phyloP scores from a whole-genome alignment of 2,888 invertebrate genomes.

The Harpalus rubripes region DNA sequence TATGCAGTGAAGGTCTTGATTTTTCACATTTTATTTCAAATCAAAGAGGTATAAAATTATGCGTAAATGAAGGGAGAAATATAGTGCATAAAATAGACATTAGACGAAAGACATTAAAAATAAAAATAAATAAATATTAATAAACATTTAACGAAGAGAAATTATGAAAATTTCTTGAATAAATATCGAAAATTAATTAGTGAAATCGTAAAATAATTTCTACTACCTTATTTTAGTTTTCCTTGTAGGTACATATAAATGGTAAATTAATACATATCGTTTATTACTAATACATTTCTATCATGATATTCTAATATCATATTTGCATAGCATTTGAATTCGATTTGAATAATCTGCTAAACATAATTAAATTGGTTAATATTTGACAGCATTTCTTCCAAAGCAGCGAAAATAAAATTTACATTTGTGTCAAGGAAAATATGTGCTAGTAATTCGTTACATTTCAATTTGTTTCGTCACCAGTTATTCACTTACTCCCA shows the following conservation, averaged over 20 bases:
- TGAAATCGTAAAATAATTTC: background rate
- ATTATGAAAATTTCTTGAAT: conserved; percentile 1
- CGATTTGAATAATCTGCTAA: background rate
- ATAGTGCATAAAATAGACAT: too few relatives aligned
- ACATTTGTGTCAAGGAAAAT: conserved; percentile 47
- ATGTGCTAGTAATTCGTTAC: background rate
- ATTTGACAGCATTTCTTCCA: conserved; percentile 30
- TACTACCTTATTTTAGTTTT: conserved; percentile 15
- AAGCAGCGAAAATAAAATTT: conserved; percentile 16
- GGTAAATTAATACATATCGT: conserved; percentile 9
- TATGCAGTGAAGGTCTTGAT: too few relatives aligned
- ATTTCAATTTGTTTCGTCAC: conserved; percentile 31
- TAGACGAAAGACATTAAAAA: too few relatives aligned
- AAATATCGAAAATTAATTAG: conserved; percentile 4
- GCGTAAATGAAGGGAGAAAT: too few relatives aligned
- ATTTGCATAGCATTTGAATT: conserved; percentile 31
- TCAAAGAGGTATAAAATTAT: too few relatives aligned
- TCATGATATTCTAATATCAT: background rate
- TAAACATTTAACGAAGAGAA: background rate
- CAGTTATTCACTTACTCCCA: conserved; percentile 16
- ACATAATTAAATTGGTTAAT: conserved; percentile 7
- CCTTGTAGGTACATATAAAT: background rate
- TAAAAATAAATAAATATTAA: background rate
- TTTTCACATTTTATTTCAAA: too few relatives aligned
- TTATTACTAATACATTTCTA: background rate